These are phyloP conservation scores for Paradoxurus hermaphroditus DNA, from an alignment of 2,113 vertebrate genomes.

Conservation along the genomic window DNA sequence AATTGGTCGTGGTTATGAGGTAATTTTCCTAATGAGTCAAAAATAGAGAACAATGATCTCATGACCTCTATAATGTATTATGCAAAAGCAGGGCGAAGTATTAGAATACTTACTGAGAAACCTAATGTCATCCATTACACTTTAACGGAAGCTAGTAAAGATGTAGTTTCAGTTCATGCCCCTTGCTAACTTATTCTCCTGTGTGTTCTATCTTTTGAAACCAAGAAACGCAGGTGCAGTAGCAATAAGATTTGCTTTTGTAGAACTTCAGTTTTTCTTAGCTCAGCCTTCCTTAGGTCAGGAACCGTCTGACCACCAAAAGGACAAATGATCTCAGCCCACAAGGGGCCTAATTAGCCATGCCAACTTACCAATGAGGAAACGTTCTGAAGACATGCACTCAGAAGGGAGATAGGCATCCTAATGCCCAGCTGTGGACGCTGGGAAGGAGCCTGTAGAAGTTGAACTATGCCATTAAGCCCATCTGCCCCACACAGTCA, in stretches of 20 bases:
- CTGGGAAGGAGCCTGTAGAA: background rate
- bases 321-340: conserved; percentile 2
- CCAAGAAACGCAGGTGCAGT: background rate
- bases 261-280: background rate
- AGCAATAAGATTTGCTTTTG: background rate
- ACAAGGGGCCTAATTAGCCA: conserved; percentile 30
- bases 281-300: background rate
- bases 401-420: background rate
- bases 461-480: background rate
- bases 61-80: background rate
- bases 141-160: background rate
- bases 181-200: background rate
- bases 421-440: background rate
- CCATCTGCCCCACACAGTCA: background rate
- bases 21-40: conserved; percentile 13
- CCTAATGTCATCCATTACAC: background rate
- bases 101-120: conserved; percentile 24
- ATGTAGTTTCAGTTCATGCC: background rate
- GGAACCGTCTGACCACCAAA: background rate
- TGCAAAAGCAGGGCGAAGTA: background rate
- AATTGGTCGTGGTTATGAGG: background rate
- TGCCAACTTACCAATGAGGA: background rate
- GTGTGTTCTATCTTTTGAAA: background rate
- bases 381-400: background rate
- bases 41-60: background rate